These are phyloP conservation scores for Lasioglossum albipes DNA, from an alignment of 1,140 invertebrate species.

Conservation along the genomic window DNA sequence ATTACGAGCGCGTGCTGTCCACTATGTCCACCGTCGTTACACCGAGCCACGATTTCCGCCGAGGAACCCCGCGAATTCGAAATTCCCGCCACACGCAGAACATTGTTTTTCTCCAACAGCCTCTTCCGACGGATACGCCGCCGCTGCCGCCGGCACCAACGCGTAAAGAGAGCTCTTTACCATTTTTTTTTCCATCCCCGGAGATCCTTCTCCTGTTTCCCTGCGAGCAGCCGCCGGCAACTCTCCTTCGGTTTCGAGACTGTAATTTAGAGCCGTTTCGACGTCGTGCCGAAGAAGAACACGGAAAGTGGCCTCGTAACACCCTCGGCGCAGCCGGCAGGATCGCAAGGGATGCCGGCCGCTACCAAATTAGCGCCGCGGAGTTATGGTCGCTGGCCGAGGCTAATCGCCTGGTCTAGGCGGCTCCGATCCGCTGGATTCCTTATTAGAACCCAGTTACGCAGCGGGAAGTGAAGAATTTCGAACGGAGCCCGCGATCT, in stretches of 20 bases:
- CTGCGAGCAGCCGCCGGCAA: not conserved
- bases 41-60: too few relatives aligned
- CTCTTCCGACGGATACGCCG: conserved; percentile 26
- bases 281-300: conserved; percentile 44
- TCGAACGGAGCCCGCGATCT: too few relatives aligned
- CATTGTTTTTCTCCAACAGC: too few relatives aligned
- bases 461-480: too few relatives aligned
- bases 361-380: conserved; percentile 35
- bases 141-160: not conserved
- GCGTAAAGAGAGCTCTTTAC: conserved; percentile 43
- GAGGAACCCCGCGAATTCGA: too few relatives aligned
- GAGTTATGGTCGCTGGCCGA: conserved; percentile 17
- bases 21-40: not conserved
- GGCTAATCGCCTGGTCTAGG: conserved; percentile 13
- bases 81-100: too few relatives aligned
- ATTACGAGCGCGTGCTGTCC: conserved; percentile 4
- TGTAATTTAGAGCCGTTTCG: conserved; percentile 63
- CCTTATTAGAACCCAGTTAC: too few relatives aligned
- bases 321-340: not conserved
- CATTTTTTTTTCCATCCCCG: conserved; percentile 18
- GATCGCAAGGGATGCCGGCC: not conserved
- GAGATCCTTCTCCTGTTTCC: conserved; percentile 14
- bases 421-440: not conserved
- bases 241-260: conserved; percentile 53
- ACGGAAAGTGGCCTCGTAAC: conserved; percentile 18